Percentiles rank a stretch among this genome's conserved stretches.
Conservation (phyloP, 2,888 invertebrate genomes). For the Aphidius colemani region DNA sequence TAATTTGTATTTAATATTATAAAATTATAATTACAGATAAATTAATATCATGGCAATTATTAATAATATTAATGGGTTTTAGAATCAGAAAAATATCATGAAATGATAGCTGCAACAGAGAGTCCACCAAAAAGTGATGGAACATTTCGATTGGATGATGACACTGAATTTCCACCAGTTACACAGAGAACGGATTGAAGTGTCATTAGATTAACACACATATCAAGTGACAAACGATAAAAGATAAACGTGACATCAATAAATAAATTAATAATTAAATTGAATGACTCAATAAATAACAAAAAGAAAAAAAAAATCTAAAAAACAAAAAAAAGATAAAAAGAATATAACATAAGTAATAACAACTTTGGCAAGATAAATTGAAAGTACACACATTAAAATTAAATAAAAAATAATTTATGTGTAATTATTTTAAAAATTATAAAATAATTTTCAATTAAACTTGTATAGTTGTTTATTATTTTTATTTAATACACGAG, state of each 20-base stretch:
- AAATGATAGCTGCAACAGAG: conserved; percentile 75
- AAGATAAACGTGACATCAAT: conserved; percentile 22
- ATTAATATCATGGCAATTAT: background rate
- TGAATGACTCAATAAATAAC: conserved; percentile 1
- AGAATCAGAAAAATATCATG: conserved; percentile 77
- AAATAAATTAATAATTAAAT: conserved; percentile 1
- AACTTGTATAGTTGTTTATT: no score
- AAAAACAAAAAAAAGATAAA: no score
- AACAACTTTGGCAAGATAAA: no score
- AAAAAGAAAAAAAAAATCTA: background rate
- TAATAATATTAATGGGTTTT: conserved; percentile 34
- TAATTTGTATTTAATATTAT: background rate
- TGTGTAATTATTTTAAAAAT: no score
- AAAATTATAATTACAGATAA: background rate
- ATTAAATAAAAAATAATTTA: no score
- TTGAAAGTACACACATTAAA: no score
- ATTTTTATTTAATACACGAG: no score
- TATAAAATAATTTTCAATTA: no score
- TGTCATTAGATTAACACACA: conserved; percentile 29
- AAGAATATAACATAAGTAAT: no score
- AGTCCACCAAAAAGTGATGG: conserved; percentile 68
- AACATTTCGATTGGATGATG: conserved; percentile 77
- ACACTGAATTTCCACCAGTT: conserved; percentile 83
- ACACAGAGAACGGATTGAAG: conserved; percentile 66
- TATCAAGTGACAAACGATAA: conserved; percentile 38